phyloP scores from a whole-genome alignment of 1,140 invertebrate genomes.

The Magallana ariakensis region DNA sequence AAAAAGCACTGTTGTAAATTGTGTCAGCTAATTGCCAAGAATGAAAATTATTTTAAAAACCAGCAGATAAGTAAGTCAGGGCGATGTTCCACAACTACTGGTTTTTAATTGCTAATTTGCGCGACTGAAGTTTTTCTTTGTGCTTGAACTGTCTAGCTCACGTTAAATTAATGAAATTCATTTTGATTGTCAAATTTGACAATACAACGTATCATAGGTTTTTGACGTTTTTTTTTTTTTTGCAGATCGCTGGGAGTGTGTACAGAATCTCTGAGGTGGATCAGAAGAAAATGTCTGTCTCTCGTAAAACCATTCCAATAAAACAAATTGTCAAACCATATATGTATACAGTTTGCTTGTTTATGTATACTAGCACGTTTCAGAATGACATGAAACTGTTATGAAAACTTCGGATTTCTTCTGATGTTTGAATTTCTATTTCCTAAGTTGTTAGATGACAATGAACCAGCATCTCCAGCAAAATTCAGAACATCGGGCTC shows the following conservation, averaged over 20 bases:
- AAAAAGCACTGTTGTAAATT: slow-evolving; percentile 17
- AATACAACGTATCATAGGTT: neutral
- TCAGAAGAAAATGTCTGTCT: neutral
- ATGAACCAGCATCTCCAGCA: neutral
- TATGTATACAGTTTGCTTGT: neutral
- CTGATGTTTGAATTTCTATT: neutral
- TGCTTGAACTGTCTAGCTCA: neutral
- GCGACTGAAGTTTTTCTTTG: neutral
- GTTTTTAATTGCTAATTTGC: neutral
- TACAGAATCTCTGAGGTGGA: neutral
- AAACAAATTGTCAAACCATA: neutral
- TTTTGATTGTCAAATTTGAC: neutral
- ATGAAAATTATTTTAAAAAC: neutral
- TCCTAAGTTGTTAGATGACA: neutral
- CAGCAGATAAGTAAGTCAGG: neutral
- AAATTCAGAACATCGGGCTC: slow-evolving; percentile 4
- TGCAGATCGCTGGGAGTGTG: neutral
- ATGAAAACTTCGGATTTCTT: neutral
- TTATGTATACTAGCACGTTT: no score
- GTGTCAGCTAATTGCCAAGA: neutral
- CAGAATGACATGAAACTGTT: neutral
- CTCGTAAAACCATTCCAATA: neutral
- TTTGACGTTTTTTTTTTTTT: neutral
- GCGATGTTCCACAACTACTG: neutral
- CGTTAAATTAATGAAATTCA: neutral